Conservation (phyloP, 92 coral and sea anemone genomes). For the Porites cylindrica region DNA sequence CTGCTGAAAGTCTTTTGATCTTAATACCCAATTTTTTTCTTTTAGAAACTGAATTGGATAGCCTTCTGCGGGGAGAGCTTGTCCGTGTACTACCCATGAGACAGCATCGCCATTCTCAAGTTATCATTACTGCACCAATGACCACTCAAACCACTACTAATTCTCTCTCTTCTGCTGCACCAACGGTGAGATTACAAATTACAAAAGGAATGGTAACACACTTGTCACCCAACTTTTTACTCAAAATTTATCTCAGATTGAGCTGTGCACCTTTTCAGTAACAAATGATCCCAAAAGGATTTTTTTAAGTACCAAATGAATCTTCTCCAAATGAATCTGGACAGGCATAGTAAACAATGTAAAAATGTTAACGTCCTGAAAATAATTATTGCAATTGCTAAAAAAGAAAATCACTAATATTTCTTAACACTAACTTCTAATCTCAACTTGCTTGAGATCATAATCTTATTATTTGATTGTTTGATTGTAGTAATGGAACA, state of each 20-base stretch:
- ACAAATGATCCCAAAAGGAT: too few relatives aligned
- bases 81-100: constrained; percentile 91
- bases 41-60: constrained; percentile 89
- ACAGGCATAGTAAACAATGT: too few relatives aligned
- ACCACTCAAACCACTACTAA: constrained; percentile 45
- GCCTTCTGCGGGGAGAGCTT: constrained; percentile 86
- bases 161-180: constrained; percentile 19
- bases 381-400: too few relatives aligned
- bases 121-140: constrained; percentile 80
- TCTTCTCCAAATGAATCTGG: too few relatives aligned
- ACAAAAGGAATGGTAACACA: background rate
- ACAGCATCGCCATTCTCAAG: constrained; percentile 92
- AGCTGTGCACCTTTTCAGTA: too few relatives aligned
- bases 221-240: background rate
- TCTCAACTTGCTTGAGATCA: too few relatives aligned
- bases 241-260: too few relatives aligned
- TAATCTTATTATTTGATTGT: background rate
- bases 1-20: background rate
- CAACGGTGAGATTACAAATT: constrained; percentile 20
- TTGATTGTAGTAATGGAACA: background rate
- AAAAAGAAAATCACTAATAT: too few relatives aligned
- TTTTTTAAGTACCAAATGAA: too few relatives aligned
- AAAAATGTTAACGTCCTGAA: too few relatives aligned
- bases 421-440: too few relatives aligned
- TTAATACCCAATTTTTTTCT: background rate